Conservation (phyloP, 2,888 invertebrate genomes). For the Macropis europaea region DNA sequence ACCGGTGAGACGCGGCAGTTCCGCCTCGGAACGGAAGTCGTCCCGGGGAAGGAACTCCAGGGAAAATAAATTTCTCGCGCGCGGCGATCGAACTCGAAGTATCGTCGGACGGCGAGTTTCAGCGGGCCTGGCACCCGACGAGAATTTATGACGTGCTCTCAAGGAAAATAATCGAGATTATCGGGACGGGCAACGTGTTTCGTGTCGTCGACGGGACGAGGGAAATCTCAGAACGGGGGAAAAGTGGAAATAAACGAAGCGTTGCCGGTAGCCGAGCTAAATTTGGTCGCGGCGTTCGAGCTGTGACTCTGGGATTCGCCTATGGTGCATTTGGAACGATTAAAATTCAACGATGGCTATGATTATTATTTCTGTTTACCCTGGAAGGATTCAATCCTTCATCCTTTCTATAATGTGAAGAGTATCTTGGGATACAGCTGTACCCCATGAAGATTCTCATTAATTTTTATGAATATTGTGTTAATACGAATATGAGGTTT, state of each 20-base stretch:
- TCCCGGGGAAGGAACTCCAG: slow-evolving; percentile 9
- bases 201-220: slow-evolving; percentile 31
- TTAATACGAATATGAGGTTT: no score
- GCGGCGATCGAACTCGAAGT: slow-evolving; percentile 11
- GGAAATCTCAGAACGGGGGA: background rate
- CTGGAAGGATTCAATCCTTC: no score
- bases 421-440: no score
- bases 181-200: slow-evolving; percentile 51
- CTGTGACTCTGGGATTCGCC: slow-evolving; percentile 28
- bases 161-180: slow-evolving; percentile 50
- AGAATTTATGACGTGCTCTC: slow-evolving; percentile 16
- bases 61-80: slow-evolving; percentile 55
- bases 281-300: slow-evolving; percentile 23
- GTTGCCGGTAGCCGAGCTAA: slow-evolving; percentile 15
- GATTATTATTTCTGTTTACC: no score
- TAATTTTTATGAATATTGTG: no score
- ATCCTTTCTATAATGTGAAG: no score
- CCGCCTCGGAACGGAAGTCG: slow-evolving; percentile 36
- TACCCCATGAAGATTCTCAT: no score
- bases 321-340: no score
- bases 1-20: slow-evolving; percentile 12
- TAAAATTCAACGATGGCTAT: no score
- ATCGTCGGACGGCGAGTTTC: slow-evolving; percentile 6
- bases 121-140: slow-evolving; percentile 11
- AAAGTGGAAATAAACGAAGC: slow-evolving; percentile 22